Evolutionary conservation across 2,888 invertebrate species (phyloP).

Genomic region (Coleophora flavipennella): DNA sequence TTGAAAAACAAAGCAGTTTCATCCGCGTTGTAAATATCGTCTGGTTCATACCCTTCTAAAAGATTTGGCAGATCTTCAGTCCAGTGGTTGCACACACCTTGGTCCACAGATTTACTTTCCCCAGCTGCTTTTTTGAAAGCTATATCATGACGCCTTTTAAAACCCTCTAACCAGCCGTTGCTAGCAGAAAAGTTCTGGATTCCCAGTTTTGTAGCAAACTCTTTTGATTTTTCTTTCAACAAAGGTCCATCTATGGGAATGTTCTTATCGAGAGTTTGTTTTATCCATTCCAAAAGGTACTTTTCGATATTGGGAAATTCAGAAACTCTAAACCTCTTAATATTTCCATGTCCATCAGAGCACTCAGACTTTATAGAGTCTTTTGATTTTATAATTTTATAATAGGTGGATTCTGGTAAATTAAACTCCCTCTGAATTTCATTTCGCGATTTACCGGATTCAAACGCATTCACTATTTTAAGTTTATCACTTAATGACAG

Average conservation of each 20-base stretch:
- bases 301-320: too few species aligned
- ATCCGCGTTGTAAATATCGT: constrained; percentile 7
- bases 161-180: constrained; percentile 17
- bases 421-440: too few species aligned
- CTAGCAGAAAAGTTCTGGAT: constrained; percentile 16
- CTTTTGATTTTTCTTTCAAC: constrained; percentile 16
- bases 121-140: constrained; percentile 14
- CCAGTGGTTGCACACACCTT: constrained; percentile 9
- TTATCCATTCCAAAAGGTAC: too few species aligned
- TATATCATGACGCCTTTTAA: constrained; percentile 13
- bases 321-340: constrained; percentile 13
- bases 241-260: constrained; percentile 14
- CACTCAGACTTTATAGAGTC: too few species aligned
- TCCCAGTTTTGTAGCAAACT: constrained; percentile 14
- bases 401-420: too few species aligned
- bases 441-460: constrained; percentile 17
- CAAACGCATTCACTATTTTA: constrained; percentile 17
- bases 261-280: constrained; percentile 11
- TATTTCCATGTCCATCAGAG: constrained; percentile 16
- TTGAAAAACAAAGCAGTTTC: constrained; percentile 6
- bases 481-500: too few species aligned
- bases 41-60: constrained; percentile 8
- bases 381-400: too few species aligned
- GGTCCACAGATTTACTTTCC: constrained; percentile 13
- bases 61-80: constrained; percentile 9